Conservation (phyloP, 2,888 invertebrate genomes). For the Sycophila texana region DNA sequence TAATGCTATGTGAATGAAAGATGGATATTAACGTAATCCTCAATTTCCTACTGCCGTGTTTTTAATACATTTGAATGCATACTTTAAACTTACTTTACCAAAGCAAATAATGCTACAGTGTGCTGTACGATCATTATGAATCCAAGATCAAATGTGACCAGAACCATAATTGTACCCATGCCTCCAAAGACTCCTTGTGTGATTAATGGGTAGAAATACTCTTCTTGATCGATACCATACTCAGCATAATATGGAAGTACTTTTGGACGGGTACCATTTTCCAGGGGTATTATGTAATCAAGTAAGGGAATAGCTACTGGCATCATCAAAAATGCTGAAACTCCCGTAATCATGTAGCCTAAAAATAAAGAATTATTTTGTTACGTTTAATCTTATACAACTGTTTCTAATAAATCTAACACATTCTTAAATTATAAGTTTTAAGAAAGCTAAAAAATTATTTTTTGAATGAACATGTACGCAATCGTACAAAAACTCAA, state of each 20-base stretch:
- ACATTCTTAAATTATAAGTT: too few relatives aligned
- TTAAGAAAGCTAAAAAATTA: too few relatives aligned
- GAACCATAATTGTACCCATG: neutral
- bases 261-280: constrained; percentile 33
- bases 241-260: constrained; percentile 30
- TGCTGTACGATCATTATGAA: constrained; percentile 30
- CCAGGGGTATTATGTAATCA: constrained; percentile 15
- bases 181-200: constrained; percentile 22
- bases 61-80: neutral
- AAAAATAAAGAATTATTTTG: neutral
- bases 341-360: constrained; percentile 8
- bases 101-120: constrained; percentile 20
- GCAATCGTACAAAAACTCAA: too few relatives aligned
- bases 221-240: constrained; percentile 32
- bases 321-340: neutral
- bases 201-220: constrained; percentile 34
- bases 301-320: constrained; percentile 16
- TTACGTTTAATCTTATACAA: too few relatives aligned
- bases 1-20: too few relatives aligned
- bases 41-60: neutral
- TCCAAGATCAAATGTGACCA: constrained; percentile 23
- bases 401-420: too few relatives aligned
- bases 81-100: constrained; percentile 26
- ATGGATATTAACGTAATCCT: neutral
- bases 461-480: too few relatives aligned